Evolutionary conservation across 2,888 invertebrate genomes (phyloP), one percentile per base, ranked within the genome.

Genomic region (Argyra leucocephala): DNA sequence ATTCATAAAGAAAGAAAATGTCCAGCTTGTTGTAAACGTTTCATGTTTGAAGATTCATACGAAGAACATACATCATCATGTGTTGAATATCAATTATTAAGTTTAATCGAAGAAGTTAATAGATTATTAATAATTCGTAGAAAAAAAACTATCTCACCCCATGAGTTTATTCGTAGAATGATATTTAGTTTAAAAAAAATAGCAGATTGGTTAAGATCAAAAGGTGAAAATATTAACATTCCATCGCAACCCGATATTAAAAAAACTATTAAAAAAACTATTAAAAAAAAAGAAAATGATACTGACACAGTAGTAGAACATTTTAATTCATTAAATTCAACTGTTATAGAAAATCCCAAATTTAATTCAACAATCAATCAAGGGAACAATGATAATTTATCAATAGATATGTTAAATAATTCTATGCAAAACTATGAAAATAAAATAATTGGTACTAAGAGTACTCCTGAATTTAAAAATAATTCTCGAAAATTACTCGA

Each of bases 1-100:
- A 75, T 75, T 22, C 76, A 77, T 69, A 78, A 77, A 67, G 79
- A 79, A 61, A 76, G 78, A 22, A 79, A 79, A 66, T 79, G 79
- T 64, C 72, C 75, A 3, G 77, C 76, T 2, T 79, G 79, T 65
- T 76, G 70, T 18, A 73, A 75, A 26, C 74, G 79, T 6, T 80
- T 76, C 62, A 80, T 80, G 80, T 76, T 78, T 65, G 78, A 79
- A 63, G 76, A 79, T 2, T 73, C 78, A 0, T 77, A 75, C 66
- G 73, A 74, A n/a, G 71, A 76, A 36, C 79, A 79, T 61, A 67
- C 77, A 67, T 73, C 75, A 58, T 73, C 72, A 36, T 79, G 79
- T 66, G 75, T 79, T n/a, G 78, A 79, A 63, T 74, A 73, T 66
- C 78, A 77, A 60, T 78, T 79, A 68, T 66, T 75, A 0, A 70